phyloP scores from a whole-genome alignment of 2,888 invertebrate species.

The Spicauda simplicius region DNA sequence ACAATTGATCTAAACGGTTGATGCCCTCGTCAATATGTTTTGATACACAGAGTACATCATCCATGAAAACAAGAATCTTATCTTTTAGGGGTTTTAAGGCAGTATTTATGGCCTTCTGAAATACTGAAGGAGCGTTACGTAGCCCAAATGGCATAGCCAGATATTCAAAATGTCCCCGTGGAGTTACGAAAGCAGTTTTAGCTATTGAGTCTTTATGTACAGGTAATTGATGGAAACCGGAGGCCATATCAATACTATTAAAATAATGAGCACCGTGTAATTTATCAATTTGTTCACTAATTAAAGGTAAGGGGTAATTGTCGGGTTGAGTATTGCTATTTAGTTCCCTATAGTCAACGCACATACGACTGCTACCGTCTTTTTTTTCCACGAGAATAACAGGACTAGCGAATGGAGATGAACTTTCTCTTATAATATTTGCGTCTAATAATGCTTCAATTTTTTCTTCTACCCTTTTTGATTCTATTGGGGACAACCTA shows the following conservation, averaged over 20 bases:
- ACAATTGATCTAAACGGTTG: slow-evolving; percentile 33
- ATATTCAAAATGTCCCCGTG: slow-evolving; percentile 44
- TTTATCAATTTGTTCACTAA: slow-evolving; percentile 34
- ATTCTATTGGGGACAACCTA: background rate
- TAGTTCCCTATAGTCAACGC: slow-evolving; percentile 39
- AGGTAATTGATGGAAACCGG: slow-evolving; percentile 3
- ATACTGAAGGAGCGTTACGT: slow-evolving; percentile 47
- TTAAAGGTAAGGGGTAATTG: slow-evolving; percentile 39
- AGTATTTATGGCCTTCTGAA: slow-evolving; percentile 40
- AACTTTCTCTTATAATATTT: background rate
- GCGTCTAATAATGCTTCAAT: background rate
- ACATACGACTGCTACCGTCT: slow-evolving; percentile 40
- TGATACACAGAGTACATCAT: slow-evolving; percentile 45
- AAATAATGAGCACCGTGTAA: slow-evolving; percentile 4
- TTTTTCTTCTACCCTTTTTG: too few relatives aligned
- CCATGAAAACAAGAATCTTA: slow-evolving; percentile 46
- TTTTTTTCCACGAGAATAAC: slow-evolving; percentile 40
- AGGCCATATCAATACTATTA: too few relatives aligned
- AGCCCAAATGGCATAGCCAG: too few relatives aligned
- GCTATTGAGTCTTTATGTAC: background rate
- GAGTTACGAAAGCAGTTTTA: slow-evolving; percentile 8
- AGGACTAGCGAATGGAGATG: background rate
- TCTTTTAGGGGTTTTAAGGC: slow-evolving; percentile 34
- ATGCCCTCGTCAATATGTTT: slow-evolving; percentile 19
- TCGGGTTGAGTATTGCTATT: slow-evolving; percentile 27